These are phyloP conservation scores for Limonius californicus DNA, from an alignment of 1,140 invertebrate genomes.

Conservation along the genomic window DNA sequence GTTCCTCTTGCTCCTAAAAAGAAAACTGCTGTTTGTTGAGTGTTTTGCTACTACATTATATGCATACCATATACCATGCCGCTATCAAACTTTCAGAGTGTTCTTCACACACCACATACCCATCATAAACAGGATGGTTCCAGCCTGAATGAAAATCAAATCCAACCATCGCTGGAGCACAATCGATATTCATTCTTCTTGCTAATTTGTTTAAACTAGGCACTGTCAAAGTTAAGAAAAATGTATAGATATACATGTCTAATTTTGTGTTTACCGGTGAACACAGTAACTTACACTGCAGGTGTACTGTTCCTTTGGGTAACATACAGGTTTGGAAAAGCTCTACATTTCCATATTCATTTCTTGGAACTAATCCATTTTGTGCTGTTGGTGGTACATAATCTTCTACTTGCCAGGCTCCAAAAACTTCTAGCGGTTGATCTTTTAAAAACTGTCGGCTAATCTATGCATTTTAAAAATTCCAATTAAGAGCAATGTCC, in stretches of 20 bases:
- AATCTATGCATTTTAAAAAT: too few relatives aligned
- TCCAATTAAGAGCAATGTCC: too few relatives aligned
- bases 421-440: slow-evolving; percentile 84
- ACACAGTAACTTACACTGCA: slow-evolving; percentile 62
- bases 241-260: too few relatives aligned
- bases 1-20: slow-evolving; percentile 73
- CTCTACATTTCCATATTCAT: slow-evolving; percentile 98
- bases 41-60: background rate
- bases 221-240: slow-evolving; percentile 53
- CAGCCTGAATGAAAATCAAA: slow-evolving; percentile 88
- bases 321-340: slow-evolving; percentile 93
- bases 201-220: slow-evolving; percentile 82
- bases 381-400: slow-evolving; percentile 86
- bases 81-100: slow-evolving; percentile 76
- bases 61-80: slow-evolving; percentile 79
- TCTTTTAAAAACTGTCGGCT: slow-evolving; percentile 45
- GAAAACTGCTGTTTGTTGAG: slow-evolving; percentile 21
- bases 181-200: slow-evolving; percentile 89
- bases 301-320: slow-evolving; percentile 88
- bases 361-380: slow-evolving; percentile 90
- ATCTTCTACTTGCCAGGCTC: slow-evolving; percentile 88
- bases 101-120: slow-evolving; percentile 91
- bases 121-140: slow-evolving; percentile 83
- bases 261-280: too few relatives aligned
- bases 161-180: slow-evolving; percentile 88